A percentile compares a stretch with the other conserved stretches of the same genome.
Conservation (phyloP, 2,113 vertebrate species). For the Macquaria ambigua region DNA sequence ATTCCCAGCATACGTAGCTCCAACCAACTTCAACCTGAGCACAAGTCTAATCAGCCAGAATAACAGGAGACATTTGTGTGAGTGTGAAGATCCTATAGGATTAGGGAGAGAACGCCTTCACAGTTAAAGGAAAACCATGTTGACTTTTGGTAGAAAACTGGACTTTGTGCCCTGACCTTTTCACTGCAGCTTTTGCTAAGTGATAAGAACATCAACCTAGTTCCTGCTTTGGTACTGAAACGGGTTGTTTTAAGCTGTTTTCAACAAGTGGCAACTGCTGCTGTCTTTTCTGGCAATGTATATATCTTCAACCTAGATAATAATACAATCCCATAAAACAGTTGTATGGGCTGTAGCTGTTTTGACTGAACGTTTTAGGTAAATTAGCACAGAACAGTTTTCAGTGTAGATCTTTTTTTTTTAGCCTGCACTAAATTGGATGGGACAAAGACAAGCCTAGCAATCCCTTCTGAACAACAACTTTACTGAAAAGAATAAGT, state of each 20-base stretch:
- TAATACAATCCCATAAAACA: neutral
- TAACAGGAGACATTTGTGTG: conserved; percentile 2
- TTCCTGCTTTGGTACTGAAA: neutral
- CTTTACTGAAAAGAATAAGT: neutral
- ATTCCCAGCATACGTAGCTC: neutral
- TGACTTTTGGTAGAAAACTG: conserved; percentile 17
- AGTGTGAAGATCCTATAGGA: neutral
- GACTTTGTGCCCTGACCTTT: conserved; percentile 7
- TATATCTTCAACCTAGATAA: neutral
- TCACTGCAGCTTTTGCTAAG: conserved; percentile 1
- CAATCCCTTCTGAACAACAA: neutral
- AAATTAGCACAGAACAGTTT: neutral
- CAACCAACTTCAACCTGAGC: neutral
- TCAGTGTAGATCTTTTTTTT: neutral
- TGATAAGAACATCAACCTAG: neutral
- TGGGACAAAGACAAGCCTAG: neutral
- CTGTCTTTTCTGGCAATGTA: neutral
- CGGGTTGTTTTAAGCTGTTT: neutral
- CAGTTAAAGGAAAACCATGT: conserved; percentile 2
- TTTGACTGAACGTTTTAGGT: neutral
- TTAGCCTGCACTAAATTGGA: neutral
- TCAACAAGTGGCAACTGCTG: neutral
- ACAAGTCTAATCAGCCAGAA: neutral
- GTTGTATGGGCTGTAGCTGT: neutral
- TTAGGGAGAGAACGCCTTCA: neutral